These are phyloP conservation scores for Cryptotis parvus DNA, from an alignment of 2,113 vertebrate species.

Conservation along the genomic window DNA sequence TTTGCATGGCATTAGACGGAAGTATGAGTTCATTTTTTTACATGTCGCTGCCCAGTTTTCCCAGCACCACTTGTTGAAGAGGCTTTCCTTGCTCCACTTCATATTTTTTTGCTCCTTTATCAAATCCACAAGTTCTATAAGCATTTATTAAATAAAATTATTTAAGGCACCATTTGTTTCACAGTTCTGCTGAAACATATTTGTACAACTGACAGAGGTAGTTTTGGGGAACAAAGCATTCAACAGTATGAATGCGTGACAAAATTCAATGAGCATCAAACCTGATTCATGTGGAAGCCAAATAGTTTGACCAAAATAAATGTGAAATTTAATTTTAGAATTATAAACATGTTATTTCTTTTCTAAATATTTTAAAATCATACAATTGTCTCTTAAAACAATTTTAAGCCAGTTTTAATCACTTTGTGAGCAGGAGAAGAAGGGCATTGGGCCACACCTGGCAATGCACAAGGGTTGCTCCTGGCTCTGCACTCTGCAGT, in stretches of 20 bases:
- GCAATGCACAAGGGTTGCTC: too few species aligned
- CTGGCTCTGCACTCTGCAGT: too few species aligned
- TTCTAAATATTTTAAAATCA: conserved; percentile 19
- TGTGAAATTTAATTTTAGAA: conserved; percentile 7
- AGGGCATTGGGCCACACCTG: too few species aligned
- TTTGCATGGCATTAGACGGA: too few species aligned
- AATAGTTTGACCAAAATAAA: conserved; percentile 21
- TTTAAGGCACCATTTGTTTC: conserved; percentile 39
- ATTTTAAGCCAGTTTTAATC: conserved; percentile 58
- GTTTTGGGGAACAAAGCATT: background rate
- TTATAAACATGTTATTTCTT: conserved; percentile 32
- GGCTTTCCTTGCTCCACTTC: too few species aligned
- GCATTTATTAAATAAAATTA: background rate
- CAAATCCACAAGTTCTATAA: conserved; percentile 14
- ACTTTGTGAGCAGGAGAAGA: too few species aligned
- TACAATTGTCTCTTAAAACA: conserved; percentile 7
- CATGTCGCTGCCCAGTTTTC: too few species aligned
- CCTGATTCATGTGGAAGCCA: background rate
- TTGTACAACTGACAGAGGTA: conserved; percentile 7
- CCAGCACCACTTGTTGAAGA: too few species aligned
- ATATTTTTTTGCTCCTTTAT: too few species aligned
- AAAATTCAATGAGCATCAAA: background rate
- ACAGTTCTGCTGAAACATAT: background rate
- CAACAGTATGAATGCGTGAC: background rate
- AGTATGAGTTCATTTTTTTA: too few species aligned